Percentiles rank a stretch among this genome's conserved stretches.
Evolutionary conservation across 1,140 invertebrate genomes (phyloP).

Genomic region (Hesperophylax magnus): DNA sequence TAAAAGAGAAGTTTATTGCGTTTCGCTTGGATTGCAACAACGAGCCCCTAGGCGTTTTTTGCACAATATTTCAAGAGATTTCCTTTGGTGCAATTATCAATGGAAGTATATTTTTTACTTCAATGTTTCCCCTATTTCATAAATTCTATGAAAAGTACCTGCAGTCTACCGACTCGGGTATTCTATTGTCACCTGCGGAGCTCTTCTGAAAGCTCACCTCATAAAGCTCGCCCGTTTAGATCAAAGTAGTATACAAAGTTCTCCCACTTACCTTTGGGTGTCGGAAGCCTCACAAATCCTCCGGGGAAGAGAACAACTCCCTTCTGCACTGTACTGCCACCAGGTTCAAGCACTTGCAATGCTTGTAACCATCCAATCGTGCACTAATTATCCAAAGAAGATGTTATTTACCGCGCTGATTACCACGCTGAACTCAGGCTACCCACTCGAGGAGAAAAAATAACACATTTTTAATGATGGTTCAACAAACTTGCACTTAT

Average conservation of each 20-base stretch:
- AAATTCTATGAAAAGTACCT: background rate
- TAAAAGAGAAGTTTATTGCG: too few relatives aligned
- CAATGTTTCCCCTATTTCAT: background rate
- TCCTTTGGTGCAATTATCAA: too few relatives aligned
- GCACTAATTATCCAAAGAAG: slow-evolving; percentile 33
- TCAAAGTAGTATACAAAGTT: background rate
- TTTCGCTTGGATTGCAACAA: too few relatives aligned
- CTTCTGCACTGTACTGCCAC: slow-evolving; percentile 12
- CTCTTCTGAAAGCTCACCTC: background rate
- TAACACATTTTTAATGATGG: slow-evolving; percentile 10
- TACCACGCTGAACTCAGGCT: slow-evolving; percentile 22
- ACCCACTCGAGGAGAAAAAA: background rate
- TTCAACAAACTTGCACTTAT: background rate
- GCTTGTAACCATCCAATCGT: background rate
- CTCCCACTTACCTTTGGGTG: slow-evolving; percentile 43
- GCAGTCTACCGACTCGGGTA: background rate
- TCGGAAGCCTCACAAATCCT: slow-evolving; percentile 36
- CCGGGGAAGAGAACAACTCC: slow-evolving; percentile 10
- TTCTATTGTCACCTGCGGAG: too few relatives aligned
- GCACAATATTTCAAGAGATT: too few relatives aligned
- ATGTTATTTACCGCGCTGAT: slow-evolving; percentile 35
- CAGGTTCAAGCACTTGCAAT: slow-evolving; percentile 21
- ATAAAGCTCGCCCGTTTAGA: background rate
- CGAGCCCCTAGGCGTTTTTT: too few relatives aligned
- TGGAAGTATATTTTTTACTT: too few relatives aligned